These are phyloP conservation scores for Diglossa brunneiventris DNA, from an alignment of 2,113 vertebrate genomes.

Conservation along the genomic window DNA sequence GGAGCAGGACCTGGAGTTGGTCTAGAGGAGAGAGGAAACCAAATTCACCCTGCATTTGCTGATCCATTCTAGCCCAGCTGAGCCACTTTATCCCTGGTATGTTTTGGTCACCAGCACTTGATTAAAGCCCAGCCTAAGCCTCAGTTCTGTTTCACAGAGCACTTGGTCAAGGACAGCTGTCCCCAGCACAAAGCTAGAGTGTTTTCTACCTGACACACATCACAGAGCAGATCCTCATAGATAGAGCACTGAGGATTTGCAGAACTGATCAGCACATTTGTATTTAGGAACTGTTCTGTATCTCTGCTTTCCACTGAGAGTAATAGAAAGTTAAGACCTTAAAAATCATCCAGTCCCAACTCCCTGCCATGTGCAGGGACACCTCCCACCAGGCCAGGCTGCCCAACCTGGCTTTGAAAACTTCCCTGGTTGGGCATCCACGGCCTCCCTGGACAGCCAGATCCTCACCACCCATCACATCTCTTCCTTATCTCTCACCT, in stretches of 20 bases:
- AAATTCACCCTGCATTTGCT: neutral
- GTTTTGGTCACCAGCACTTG: neutral
- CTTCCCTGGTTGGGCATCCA: neutral
- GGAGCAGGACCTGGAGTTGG: neutral
- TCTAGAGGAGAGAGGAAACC: neutral
- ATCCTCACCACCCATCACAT: neutral
- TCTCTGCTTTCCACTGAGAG: neutral
- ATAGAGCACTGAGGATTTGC: fast-evolving
- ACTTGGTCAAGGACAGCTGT: neutral
- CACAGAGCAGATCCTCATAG: neutral
- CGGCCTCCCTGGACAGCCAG: neutral
- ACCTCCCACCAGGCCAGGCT: neutral
- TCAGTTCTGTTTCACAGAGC: neutral
- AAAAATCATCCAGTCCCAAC: neutral
- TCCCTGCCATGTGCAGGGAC: neutral
- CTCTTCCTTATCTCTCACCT: neutral
- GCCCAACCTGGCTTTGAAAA: neutral
- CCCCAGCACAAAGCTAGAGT: neutral
- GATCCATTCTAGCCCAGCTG: neutral
- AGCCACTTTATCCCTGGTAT: neutral
- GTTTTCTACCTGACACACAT: neutral
- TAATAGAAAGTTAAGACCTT: neutral
- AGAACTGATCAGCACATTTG: neutral
- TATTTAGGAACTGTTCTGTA: neutral
- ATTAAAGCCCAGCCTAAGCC: neutral